Percentiles rank a stretch among this genome's conserved stretches.
Evolutionary conservation across 1,140 invertebrate species (phyloP).

Genomic region (Psix sp.): DNA sequence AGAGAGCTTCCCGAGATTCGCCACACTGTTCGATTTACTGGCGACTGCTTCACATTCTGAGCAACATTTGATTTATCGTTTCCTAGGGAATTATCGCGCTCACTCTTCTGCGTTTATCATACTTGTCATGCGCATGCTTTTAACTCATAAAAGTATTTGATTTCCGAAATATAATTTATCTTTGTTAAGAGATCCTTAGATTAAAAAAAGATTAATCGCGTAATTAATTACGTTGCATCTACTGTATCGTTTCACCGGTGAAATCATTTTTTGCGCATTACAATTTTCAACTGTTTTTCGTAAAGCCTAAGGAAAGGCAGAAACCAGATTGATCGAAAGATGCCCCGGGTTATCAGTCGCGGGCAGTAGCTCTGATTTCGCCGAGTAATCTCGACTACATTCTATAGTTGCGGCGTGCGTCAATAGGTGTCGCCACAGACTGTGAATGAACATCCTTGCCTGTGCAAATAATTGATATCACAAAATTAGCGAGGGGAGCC

Average conservation of each 20-base stretch:
- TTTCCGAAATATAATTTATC: slow-evolving; percentile 33
- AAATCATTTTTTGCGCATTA: background rate
- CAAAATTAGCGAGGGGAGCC: no score
- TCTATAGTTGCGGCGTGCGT: slow-evolving; percentile 35
- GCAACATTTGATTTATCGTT: slow-evolving; percentile 56
- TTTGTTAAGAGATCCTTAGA: slow-evolving; percentile 6
- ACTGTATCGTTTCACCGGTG: background rate
- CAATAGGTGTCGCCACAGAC: slow-evolving; percentile 62
- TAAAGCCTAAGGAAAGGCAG: slow-evolving; percentile 18
- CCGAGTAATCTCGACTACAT: slow-evolving; percentile 9
- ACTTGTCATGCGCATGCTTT: slow-evolving; percentile 30
- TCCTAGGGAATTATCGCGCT: slow-evolving; percentile 56
- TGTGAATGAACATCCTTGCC: no score
- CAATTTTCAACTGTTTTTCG: background rate
- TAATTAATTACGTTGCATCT: slow-evolving; percentile 4
- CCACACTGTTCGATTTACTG: slow-evolving; percentile 52
- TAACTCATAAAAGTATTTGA: slow-evolving; percentile 30
- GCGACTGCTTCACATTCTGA: slow-evolving; percentile 58
- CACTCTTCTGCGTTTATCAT: slow-evolving; percentile 53
- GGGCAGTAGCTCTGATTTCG: slow-evolving; percentile 28
- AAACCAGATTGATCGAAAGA: slow-evolving; percentile 46
- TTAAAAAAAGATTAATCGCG: slow-evolving; percentile 16
- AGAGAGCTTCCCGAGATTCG: slow-evolving; percentile 49
- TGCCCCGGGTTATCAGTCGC: slow-evolving; percentile 42
- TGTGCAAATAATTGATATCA: no score